Conservation (phyloP, 2,797 vertebrate species). For the Gambelia wislizenii region DNA sequence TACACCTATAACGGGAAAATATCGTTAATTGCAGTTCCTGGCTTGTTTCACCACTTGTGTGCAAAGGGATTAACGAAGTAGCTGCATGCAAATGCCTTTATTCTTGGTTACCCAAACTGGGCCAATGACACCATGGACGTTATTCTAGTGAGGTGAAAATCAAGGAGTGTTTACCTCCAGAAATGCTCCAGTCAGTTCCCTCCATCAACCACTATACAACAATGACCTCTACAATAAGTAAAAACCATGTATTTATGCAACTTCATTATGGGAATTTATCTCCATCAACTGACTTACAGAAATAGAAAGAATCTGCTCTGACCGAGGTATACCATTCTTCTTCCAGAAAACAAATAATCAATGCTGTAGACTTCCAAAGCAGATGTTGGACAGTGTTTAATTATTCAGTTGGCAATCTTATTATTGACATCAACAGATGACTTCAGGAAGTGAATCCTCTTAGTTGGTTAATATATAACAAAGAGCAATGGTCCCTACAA, state of each 20-base stretch:
- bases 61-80: neutral
- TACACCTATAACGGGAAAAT: neutral
- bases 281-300: slow-evolving; percentile 45
- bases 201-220: neutral
- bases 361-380: slow-evolving; percentile 61
- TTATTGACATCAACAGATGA: slow-evolving; percentile 78
- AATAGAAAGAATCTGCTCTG: neutral
- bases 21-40: neutral
- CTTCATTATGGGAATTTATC: slow-evolving; percentile 2
- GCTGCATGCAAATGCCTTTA: neutral
- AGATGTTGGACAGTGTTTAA: slow-evolving; percentile 75
- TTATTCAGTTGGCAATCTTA: slow-evolving; percentile 79
- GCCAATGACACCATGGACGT: slow-evolving; percentile 40
- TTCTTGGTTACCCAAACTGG: neutral
- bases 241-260: slow-evolving; percentile 9
- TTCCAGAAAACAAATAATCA: slow-evolving; percentile 63
- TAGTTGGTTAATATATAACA: slow-evolving; percentile 66
- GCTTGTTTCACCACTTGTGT: neutral
- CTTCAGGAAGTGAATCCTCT: slow-evolving; percentile 75
- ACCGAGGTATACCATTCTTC: slow-evolving; percentile 39
- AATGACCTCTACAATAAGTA: neutral
- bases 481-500: slow-evolving; percentile 59
- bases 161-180: slow-evolving; percentile 22
- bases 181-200: slow-evolving; percentile 27
- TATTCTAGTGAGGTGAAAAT: slow-evolving; percentile 36